These are phyloP conservation scores for Ricordea florida DNA, from an alignment of 92 coral and sea anemone genomes.

Conservation along the genomic window DNA sequence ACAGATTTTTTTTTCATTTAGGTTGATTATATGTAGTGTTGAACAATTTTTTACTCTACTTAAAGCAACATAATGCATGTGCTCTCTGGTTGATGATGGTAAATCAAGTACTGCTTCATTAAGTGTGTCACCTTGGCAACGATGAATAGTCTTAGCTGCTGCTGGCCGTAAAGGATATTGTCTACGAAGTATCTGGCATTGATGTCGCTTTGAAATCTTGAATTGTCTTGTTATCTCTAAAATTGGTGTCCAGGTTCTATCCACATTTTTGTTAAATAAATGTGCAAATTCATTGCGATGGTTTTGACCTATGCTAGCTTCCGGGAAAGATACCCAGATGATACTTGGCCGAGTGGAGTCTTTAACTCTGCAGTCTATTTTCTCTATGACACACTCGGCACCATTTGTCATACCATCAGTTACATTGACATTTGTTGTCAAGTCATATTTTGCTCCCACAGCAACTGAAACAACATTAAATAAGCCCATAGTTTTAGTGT, in stretches of 20 bases:
- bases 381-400: constrained; percentile 60
- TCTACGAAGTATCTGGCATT: constrained; percentile 41
- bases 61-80: constrained; percentile 41
- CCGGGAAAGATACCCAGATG: constrained; percentile 71
- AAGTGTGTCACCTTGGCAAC: too few relatives aligned
- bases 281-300: constrained; percentile 54
- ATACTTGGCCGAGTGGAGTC: constrained; percentile 64
- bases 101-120: too few relatives aligned
- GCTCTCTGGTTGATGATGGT: constrained; percentile 64
- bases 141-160: too few relatives aligned
- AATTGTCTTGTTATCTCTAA: constrained; percentile 56
- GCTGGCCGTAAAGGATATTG: constrained; percentile 67
- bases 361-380: constrained; percentile 66
- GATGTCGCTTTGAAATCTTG: constrained; percentile 33
- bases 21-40: constrained; percentile 18
- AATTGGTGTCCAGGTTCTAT: constrained; percentile 53
- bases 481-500: constrained; percentile 70
- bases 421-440: constrained; percentile 60
- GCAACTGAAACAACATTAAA: constrained; percentile 24
- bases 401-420: constrained; percentile 79
- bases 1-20: constrained; percentile 21
- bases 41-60: too few relatives aligned
- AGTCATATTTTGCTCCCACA: constrained; percentile 64
- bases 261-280: constrained; percentile 24
- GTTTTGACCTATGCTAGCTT: constrained; percentile 27